Evolutionary conservation across 2,113 vertebrate species (phyloP).

Genomic region (Antechinus stuartii): DNA sequence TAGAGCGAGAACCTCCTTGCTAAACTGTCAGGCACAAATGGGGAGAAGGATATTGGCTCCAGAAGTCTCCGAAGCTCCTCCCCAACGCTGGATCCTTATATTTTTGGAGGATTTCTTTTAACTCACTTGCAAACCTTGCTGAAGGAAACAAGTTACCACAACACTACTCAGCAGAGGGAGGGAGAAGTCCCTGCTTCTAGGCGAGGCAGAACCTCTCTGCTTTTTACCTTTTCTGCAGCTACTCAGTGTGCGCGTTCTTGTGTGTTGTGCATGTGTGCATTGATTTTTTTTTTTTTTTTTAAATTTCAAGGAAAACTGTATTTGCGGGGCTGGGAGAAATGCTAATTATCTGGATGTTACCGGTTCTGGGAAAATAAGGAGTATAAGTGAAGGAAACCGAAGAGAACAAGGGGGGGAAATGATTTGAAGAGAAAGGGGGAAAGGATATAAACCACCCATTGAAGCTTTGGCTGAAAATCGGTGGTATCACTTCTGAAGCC

Average conservation of each 20-base stretch:
- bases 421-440: conserved; percentile 56
- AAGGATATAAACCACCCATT: conserved; percentile 15
- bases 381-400: conserved; percentile 66
- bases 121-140: conserved; percentile 80
- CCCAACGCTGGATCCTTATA: conserved; percentile 84
- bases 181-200: conserved; percentile 24
- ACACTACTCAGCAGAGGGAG: conserved; percentile 53
- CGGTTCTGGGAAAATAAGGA: conserved; percentile 42
- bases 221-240: not conserved
- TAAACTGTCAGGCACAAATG: conserved; percentile 80
- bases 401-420: conserved; percentile 76
- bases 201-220: conserved; percentile 52
- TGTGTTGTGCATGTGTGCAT: conserved; percentile 45
- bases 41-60: conserved; percentile 84
- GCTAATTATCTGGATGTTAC: conserved; percentile 68
- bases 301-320: conserved; percentile 39
- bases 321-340: conserved; percentile 29
- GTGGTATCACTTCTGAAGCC: conserved; percentile 60
- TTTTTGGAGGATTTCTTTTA: conserved; percentile 86
- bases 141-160: conserved; percentile 78
- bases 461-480: conserved; percentile 65
- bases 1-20: conserved; percentile 58
- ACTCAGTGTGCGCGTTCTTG: conserved; percentile 40
- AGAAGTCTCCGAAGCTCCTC: conserved; percentile 85
- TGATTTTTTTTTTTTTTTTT: not conserved